phyloP scores from a whole-genome alignment of 2,113 vertebrate genomes.

The Saccopteryx leptura region DNA sequence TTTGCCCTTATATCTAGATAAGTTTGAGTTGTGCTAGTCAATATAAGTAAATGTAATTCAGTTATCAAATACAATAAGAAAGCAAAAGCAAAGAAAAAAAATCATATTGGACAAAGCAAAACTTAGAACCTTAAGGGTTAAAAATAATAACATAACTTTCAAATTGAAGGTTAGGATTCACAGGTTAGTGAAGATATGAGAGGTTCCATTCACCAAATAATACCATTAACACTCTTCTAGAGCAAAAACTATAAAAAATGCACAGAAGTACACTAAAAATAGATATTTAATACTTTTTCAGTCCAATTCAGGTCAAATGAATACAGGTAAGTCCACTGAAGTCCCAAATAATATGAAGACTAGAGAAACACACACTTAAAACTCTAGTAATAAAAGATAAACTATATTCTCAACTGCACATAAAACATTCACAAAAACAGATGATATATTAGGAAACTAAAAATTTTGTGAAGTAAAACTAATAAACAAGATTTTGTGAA shows the following conservation, averaged over 20 bases:
- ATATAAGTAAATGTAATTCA: neutral
- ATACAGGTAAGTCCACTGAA: neutral
- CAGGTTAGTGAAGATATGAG: neutral
- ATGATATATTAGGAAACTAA: neutral
- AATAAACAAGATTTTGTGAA: neutral
- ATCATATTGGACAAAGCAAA: neutral
- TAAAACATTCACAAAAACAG: neutral
- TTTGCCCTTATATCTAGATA: neutral
- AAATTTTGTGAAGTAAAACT: neutral
- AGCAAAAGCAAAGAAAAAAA: neutral
- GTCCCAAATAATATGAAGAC: neutral
- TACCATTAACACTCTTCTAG: neutral
- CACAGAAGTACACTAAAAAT: neutral
- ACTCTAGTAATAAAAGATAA: neutral
- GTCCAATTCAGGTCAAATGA: neutral
- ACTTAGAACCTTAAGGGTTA: neutral
- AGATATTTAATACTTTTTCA: neutral
- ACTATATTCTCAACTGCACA: neutral
- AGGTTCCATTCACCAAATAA: neutral
- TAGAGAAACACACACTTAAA: neutral
- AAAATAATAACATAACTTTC: neutral
- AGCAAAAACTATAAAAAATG: neutral
- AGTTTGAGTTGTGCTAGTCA: neutral
- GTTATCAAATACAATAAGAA: neutral
- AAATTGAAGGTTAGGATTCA: neutral